A percentile compares a stretch with the other conserved stretches of the same genome.
Evolutionary conservation across 2,797 vertebrate species (phyloP).

Genomic region (Hozukius guyotensis): DNA sequence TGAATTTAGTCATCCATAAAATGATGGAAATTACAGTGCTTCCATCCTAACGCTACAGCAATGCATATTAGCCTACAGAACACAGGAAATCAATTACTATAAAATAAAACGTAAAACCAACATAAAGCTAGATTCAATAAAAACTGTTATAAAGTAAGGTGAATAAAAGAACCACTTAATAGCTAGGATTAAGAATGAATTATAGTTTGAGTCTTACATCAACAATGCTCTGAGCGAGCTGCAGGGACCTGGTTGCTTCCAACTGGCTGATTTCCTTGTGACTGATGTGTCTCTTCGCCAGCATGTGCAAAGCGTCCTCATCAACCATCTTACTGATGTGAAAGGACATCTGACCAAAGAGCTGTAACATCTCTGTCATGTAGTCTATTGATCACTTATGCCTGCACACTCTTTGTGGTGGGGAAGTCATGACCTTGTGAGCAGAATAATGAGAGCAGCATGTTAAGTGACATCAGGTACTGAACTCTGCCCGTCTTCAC

Average conservation of each 20-base stretch:
- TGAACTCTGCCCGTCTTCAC: neutral
- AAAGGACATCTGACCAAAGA: conserved; percentile 5
- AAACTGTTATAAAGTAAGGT: neutral
- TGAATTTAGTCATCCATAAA: neutral
- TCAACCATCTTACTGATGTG: neutral
- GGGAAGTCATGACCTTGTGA: neutral
- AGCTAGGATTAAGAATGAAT: neutral
- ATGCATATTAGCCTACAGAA: neutral
- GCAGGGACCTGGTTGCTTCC: neutral
- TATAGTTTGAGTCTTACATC: neutral
- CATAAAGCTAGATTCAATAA: neutral
- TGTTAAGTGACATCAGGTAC: neutral
- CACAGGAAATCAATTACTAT: neutral
- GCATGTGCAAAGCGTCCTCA: neutral
- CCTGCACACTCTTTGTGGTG: neutral
- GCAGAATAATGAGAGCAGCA: neutral
- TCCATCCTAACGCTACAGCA: neutral
- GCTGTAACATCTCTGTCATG: neutral
- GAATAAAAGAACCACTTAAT: neutral
- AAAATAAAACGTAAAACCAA: neutral
- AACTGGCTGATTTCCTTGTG: neutral
- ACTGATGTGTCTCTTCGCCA: neutral
- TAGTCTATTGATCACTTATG: neutral
- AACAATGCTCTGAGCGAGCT: neutral
- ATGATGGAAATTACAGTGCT: neutral